Percentiles rank a stretch among this genome's conserved stretches.
Evolutionary conservation across 2,113 vertebrate species (phyloP).

Genomic region (Ctenomys sociabilis): DNA sequence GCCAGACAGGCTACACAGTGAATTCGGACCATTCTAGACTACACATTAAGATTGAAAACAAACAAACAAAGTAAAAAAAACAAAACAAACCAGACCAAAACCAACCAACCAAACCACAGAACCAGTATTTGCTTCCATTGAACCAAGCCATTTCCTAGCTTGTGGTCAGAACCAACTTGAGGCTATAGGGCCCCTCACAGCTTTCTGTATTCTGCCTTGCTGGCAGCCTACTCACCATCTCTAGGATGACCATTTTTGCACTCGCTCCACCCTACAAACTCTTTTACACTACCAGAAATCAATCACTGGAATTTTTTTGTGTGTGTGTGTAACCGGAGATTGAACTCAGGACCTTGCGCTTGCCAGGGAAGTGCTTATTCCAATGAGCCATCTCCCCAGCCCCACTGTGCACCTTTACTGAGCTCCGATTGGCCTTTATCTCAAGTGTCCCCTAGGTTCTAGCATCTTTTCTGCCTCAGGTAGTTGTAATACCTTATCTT

Average conservation of each 20-base stretch:
- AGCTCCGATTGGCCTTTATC: not conserved
- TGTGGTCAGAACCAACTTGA: not conserved
- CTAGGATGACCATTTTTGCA: not conserved
- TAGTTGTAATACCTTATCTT: not conserved
- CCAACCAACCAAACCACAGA: not conserved
- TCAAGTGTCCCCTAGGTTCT: not conserved
- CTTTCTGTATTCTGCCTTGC: not conserved
- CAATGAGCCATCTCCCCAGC: too few species aligned
- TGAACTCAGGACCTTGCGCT: too few species aligned
- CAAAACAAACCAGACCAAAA: not conserved
- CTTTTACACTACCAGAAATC: not conserved
- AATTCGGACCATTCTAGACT: not conserved
- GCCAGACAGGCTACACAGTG: not conserved
- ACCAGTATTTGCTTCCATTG: not conserved
- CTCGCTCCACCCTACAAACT: not conserved
- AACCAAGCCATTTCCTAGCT: not conserved
- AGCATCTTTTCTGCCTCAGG: not conserved
- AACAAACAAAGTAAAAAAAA: too few species aligned
- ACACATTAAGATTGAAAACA: too few species aligned
- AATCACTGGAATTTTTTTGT: not conserved
- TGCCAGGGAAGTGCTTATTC: too few species aligned
- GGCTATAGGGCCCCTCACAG: not conserved
- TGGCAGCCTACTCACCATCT: not conserved
- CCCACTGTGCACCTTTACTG: not conserved
- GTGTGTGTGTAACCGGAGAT: too few species aligned